These are phyloP conservation scores for Centropristis striata DNA, from an alignment of 2,113 vertebrate genomes.

Conservation along the genomic window DNA sequence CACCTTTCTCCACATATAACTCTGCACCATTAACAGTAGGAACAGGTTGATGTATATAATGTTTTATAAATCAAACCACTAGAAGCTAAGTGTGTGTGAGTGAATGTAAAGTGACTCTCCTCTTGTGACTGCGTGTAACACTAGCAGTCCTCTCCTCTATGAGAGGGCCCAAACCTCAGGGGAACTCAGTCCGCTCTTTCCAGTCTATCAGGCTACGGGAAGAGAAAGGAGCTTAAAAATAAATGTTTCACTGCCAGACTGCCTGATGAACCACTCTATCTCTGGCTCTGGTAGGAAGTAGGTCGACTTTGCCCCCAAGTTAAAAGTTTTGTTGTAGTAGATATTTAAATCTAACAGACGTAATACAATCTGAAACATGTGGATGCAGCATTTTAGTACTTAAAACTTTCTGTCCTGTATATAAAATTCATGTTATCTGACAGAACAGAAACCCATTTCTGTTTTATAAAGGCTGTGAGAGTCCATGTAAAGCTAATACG, in stretches of 20 bases:
- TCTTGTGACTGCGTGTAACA: conserved; percentile 48
- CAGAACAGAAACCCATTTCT: not conserved
- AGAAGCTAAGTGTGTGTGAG: not conserved
- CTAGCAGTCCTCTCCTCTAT: conserved; percentile 51
- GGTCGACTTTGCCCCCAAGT: conserved; percentile 60
- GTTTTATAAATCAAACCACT: not conserved
- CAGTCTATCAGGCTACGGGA: conserved; percentile 13
- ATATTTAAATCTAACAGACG: conserved; percentile 25
- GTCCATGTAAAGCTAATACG: not conserved
- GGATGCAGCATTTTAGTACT: conserved; percentile 5
- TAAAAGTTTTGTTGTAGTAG: conserved; percentile 28
- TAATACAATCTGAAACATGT: conserved; percentile 25
- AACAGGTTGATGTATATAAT: not conserved
- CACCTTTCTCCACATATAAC: too few relatives aligned
- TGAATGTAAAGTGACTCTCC: not conserved
- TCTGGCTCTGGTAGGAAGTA: conserved; percentile 40
- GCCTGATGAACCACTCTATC: conserved; percentile 31
- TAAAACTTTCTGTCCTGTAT: not conserved
- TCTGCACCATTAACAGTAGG: not conserved
- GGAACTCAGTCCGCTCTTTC: conserved; percentile 47
- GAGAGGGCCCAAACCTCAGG: conserved; percentile 42
- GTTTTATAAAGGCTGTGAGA: not conserved
- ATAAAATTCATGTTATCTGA: conserved; percentile 2
- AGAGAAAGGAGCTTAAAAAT: conserved; percentile 59
- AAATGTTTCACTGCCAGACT: conserved; percentile 48